Percentiles rank a stretch among this genome's conserved stretches.
phyloP scores from a whole-genome alignment of 2,888 invertebrate genomes.

The Liposcelis brunnea region DNA sequence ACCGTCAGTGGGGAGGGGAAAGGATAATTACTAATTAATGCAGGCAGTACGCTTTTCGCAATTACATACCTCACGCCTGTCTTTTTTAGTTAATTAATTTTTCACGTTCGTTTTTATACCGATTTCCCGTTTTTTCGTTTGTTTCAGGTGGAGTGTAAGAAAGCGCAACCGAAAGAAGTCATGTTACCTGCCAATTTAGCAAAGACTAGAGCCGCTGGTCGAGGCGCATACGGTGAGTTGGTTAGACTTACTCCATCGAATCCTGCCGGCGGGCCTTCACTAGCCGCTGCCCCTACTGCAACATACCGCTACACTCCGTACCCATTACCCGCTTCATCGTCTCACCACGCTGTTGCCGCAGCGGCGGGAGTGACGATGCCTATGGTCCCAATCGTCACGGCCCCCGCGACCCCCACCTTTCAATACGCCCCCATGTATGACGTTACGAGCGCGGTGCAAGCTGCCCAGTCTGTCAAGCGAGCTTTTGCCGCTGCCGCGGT shows the following conservation, averaged over 20 bases:
- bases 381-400: constrained; percentile 18
- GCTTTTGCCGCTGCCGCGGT: constrained; percentile 41
- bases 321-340: constrained; percentile 35
- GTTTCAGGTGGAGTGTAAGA: constrained; percentile 96
- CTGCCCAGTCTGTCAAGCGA: constrained; percentile 26
- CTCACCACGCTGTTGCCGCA: constrained; percentile 24
- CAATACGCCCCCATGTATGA: constrained; percentile 32
- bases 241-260: constrained; percentile 44
- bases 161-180: constrained; percentile 99
- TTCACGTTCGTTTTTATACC: not conserved
- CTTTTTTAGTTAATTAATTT: too few species aligned
- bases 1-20: too few species aligned
- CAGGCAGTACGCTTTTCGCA: too few species aligned
- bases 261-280: constrained; percentile 10
- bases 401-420: constrained; percentile 16
- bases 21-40: too few species aligned
- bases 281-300: constrained; percentile 18
- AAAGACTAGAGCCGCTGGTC: constrained; percentile 86
- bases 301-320: constrained; percentile 41
- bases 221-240: constrained; percentile 97
- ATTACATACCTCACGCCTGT: too few species aligned
- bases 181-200: constrained; percentile 96
- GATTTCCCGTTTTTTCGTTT: constrained; percentile 6
- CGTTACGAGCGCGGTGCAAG: constrained; percentile 26
- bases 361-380: constrained; percentile 26